These are phyloP conservation scores for Hippocampus guttulatus DNA, from an alignment of 2,113 vertebrate species.

Conservation along the genomic window DNA sequence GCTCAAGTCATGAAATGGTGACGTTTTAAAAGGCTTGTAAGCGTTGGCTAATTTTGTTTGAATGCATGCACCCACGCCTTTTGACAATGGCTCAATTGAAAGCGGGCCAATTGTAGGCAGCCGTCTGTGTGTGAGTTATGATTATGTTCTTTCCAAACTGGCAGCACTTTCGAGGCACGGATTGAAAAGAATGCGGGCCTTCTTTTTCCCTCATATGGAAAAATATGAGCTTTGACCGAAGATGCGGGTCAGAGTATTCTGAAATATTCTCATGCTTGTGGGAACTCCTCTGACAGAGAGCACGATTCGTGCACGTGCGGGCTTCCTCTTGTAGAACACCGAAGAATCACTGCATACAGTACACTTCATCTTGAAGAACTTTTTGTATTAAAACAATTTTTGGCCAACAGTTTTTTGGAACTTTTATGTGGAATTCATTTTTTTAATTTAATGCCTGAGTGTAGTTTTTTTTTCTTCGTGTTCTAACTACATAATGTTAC, in stretches of 20 bases:
- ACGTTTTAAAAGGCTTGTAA: background rate
- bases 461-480: background rate
- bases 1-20: background rate
- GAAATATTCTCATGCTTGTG: background rate
- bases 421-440: background rate
- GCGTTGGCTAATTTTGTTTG: constrained; percentile 17
- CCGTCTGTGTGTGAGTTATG: constrained; percentile 13
- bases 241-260: constrained; percentile 13
- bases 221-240: constrained; percentile 24
- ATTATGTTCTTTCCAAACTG: constrained; percentile 36
- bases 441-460: background rate
- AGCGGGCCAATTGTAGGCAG: constrained; percentile 15
- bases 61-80: constrained; percentile 37
- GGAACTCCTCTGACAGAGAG: background rate
- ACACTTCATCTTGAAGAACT: background rate
- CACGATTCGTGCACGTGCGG: background rate
- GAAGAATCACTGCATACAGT: background rate
- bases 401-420: background rate
- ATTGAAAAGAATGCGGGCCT: constrained; percentile 46
- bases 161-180: constrained; percentile 46
- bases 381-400: background rate
- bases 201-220: constrained; percentile 40
- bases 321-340: background rate
- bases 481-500: background rate
- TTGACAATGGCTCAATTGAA: constrained; percentile 35